These are phyloP conservation scores for Argopecten irradians DNA, from an alignment of 1,140 invertebrate species.

Conservation along the genomic window DNA sequence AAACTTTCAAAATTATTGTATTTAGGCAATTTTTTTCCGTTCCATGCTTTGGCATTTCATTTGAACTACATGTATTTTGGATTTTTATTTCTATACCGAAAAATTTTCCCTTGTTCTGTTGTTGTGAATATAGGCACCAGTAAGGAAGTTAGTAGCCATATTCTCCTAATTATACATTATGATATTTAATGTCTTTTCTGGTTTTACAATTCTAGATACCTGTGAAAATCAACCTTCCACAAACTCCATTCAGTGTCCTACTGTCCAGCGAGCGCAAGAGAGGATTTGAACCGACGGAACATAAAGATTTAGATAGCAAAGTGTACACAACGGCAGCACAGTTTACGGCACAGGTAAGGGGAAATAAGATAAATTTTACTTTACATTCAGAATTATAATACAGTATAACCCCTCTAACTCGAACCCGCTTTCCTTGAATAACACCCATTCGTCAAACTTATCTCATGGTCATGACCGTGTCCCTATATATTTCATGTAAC, in stretches of 20 bases:
- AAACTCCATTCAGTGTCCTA: constrained; percentile 52
- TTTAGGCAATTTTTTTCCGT: too few species aligned
- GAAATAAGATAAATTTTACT: not conserved
- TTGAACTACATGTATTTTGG: too few species aligned
- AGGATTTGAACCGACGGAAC: not conserved
- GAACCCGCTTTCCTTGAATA: not conserved
- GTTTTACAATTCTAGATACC: not conserved
- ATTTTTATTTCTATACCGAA: not conserved
- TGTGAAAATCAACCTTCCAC: constrained; percentile 43
- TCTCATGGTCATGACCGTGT: too few species aligned
- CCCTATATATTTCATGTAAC: too few species aligned
- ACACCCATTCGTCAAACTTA: constrained; percentile 25
- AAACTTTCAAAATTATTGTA: too few species aligned
- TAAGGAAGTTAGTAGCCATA: not conserved
- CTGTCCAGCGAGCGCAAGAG: constrained; percentile 24
- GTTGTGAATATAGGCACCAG: not conserved
- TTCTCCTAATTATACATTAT: not conserved
- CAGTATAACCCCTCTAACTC: not conserved
- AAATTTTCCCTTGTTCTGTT: not conserved
- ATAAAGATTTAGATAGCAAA: not conserved
- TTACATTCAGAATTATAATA: not conserved
- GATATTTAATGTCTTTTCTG: not conserved
- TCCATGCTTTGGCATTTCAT: too few species aligned
- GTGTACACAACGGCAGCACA: not conserved
- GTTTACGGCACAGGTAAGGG: constrained; percentile 2